Evolutionary conservation across 2,888 invertebrate genomes (phyloP).

Genomic region (Leptopilina syphax): DNA sequence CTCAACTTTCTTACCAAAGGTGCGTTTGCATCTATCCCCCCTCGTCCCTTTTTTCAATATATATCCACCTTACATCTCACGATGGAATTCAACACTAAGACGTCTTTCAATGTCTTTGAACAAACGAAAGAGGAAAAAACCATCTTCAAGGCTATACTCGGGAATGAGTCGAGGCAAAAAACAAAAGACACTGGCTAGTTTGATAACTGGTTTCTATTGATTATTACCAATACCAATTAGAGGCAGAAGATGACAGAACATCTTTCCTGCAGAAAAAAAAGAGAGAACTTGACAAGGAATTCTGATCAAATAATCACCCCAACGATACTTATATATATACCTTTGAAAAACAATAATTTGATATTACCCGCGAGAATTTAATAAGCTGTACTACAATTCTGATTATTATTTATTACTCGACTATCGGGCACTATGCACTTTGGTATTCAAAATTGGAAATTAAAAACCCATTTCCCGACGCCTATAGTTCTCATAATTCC

Average conservation of each 20-base stretch:
- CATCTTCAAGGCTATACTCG: constrained; percentile 2
- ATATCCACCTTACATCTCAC: not conserved
- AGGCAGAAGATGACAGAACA: not conserved
- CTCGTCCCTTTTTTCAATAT: no score
- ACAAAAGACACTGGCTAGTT: constrained; percentile 10
- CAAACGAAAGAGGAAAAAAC: not conserved
- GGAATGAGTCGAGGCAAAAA: not conserved
- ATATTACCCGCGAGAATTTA: not conserved
- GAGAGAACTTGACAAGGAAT: not conserved
- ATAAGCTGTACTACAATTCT: no score
- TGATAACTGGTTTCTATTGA: constrained; percentile 37
- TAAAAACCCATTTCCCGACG: no score
- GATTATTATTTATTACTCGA: no score
- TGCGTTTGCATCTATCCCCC: constrained; percentile 32
- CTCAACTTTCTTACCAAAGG: constrained; percentile 32
- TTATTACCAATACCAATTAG: constrained; percentile 39
- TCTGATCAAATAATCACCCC: not conserved
- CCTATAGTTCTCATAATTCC: no score
- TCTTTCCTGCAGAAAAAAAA: not conserved
- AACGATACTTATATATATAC: not conserved
- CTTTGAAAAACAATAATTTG: not conserved
- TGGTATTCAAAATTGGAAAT: no score
- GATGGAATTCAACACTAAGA: constrained; percentile 5
- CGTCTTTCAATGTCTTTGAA: not conserved
- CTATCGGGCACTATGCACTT: no score